phyloP scores from a whole-genome alignment of 2,797 vertebrate species.

The Psittacula echo region DNA sequence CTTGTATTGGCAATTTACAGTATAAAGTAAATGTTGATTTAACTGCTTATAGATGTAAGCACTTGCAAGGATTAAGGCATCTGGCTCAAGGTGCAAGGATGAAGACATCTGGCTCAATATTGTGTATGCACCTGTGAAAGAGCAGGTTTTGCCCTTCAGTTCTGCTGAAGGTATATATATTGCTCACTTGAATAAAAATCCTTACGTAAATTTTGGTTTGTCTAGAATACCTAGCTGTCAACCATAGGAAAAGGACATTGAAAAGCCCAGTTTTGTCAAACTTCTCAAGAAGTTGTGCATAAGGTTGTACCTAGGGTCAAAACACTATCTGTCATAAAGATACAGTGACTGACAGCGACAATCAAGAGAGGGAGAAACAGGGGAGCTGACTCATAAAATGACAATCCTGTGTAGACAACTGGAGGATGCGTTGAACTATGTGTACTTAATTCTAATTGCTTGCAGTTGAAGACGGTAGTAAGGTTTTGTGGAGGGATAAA shows the following conservation, averaged over 20 bases:
- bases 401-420: too few species aligned
- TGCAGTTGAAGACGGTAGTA: background rate
- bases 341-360: background rate
- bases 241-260: background rate
- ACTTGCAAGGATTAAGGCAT: background rate
- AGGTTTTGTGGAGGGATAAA: background rate
- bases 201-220: background rate
- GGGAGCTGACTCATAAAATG: background rate
- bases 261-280: background rate
- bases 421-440: background rate
- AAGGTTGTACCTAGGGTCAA: background rate
- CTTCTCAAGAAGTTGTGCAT: background rate
- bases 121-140: background rate
- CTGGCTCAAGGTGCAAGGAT: background rate
- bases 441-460: background rate
- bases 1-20: background rate
- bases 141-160: background rate
- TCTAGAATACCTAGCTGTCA: background rate
- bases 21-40: background rate
- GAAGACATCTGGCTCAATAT: background rate
- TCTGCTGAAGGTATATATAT: background rate
- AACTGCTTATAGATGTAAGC: background rate
- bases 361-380: background rate
- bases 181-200: background rate
- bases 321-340: background rate